Evolutionary conservation across 2,888 invertebrate genomes (phyloP).

Genomic region (Cataglyphis cursor): DNA sequence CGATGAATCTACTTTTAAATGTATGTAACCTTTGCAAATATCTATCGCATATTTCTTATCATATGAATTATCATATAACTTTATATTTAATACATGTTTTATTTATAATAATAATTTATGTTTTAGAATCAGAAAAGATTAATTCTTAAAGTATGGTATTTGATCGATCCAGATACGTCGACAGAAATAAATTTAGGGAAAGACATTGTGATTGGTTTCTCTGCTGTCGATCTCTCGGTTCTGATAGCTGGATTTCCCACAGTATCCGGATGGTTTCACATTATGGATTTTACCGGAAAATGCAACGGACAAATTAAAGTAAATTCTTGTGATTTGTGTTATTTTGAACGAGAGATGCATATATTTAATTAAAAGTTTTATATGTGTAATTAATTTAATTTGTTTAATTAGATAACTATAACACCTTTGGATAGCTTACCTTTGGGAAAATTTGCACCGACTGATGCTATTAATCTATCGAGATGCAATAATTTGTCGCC

Average conservation of each 20-base stretch:
- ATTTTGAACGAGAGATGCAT: background rate
- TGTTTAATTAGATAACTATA: conserved; percentile 87
- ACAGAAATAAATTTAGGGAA: conserved; percentile 87
- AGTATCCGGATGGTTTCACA: conserved; percentile 90
- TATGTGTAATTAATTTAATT: conserved; percentile 29
- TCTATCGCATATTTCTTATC: background rate
- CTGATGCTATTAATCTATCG: conserved; percentile 60
- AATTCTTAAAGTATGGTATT: conserved; percentile 89
- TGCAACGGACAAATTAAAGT: conserved; percentile 90
- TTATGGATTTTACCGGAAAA: conserved; percentile 88
- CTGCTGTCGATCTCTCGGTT: conserved; percentile 88
- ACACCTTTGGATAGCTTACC: conserved; percentile 88
- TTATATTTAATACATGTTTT: background rate
- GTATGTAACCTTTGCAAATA: conserved; percentile 85
- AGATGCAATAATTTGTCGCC: conserved; percentile 38
- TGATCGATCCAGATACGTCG: conserved; percentile 86
- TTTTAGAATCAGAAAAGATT: conserved; percentile 88
- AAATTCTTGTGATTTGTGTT: conserved; percentile 57
- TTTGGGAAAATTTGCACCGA: conserved; percentile 73
- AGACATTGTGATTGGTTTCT: conserved; percentile 89
- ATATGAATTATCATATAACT: background rate
- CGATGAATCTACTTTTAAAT: conserved; percentile 87
- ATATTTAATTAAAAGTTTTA: conserved; percentile 7
- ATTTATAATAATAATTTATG: background rate
- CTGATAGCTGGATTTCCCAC: conserved; percentile 87